Percentiles rank a stretch among this genome's conserved stretches.
phyloP scores from a whole-genome alignment of 2,797 vertebrate genomes.

The Martes flavigula region DNA sequence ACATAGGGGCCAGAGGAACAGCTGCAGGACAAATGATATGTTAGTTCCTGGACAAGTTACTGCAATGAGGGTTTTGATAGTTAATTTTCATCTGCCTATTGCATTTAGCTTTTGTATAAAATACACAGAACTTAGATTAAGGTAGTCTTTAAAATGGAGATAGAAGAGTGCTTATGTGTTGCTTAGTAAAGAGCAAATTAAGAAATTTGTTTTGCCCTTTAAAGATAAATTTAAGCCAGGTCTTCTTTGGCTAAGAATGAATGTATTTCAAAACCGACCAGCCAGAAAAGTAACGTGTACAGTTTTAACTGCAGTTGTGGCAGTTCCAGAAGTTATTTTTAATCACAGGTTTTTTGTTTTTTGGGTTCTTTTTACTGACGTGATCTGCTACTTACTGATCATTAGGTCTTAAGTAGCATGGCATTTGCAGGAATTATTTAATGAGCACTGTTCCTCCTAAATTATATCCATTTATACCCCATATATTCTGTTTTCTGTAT shows the following conservation, averaged over 20 bases:
- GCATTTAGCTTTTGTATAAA: neutral
- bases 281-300: neutral
- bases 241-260: neutral
- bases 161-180: conserved; percentile 28
- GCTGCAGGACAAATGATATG: neutral
- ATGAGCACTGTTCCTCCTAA: neutral
- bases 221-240: conserved; percentile 33
- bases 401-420: conserved; percentile 11
- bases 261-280: neutral
- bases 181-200: conserved; percentile 28
- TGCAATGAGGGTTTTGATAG: neutral
- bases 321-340: neutral
- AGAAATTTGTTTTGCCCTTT: conserved; percentile 21
- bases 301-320: neutral
- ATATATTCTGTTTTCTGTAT: neutral
- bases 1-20: neutral
- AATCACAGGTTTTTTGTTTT: neutral
- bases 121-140: neutral
- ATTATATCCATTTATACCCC: neutral
- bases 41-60: neutral
- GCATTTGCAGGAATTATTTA: conserved; percentile 35
- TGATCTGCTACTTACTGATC: conserved; percentile 19
- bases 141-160: conserved; percentile 8
- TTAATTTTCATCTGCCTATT: neutral
- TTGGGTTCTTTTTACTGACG: neutral